Conservation (phyloP, 2,888 invertebrate species). For the Sphecodes monilicornis region DNA sequence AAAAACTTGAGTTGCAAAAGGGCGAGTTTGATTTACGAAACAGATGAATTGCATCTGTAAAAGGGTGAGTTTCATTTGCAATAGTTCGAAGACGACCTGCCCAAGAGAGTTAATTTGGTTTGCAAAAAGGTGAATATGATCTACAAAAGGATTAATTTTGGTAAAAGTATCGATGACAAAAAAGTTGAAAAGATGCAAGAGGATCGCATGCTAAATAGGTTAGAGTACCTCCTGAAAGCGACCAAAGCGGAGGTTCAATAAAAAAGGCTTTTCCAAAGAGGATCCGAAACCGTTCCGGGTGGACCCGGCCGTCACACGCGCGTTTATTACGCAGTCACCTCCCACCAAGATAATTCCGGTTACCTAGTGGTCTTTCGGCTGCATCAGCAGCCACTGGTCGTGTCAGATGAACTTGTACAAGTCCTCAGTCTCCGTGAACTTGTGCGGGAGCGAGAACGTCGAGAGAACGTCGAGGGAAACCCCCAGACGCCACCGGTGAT, state of each 20-base stretch:
- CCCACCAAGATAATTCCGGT: slow-evolving; percentile 69
- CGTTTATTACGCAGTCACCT: slow-evolving; percentile 57
- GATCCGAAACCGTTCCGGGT: background rate
- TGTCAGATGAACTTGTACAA: slow-evolving; percentile 33
- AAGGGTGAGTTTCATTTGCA: too few relatives aligned
- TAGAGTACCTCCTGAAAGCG: background rate
- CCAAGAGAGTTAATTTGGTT: too few relatives aligned
- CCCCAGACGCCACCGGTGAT: slow-evolving; percentile 7
- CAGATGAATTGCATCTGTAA: too few relatives aligned
- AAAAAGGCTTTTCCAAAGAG: background rate
- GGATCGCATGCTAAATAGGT: background rate
- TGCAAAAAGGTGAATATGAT: too few relatives aligned
- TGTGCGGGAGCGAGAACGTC: slow-evolving; percentile 6
- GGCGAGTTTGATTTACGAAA: too few relatives aligned
- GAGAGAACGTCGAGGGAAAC: background rate
- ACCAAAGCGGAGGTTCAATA: background rate
- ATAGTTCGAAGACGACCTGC: too few relatives aligned
- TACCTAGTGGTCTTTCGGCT: slow-evolving; percentile 65
- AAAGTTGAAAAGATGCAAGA: background rate
- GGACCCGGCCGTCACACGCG: slow-evolving; percentile 11
- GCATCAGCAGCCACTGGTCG: slow-evolving; percentile 45
- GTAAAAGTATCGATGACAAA: background rate
- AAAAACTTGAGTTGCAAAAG: background rate
- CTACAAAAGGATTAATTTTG: too few relatives aligned
- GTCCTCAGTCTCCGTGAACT: slow-evolving; percentile 35